Conservation (phyloP, 2,888 invertebrate genomes). For the Tipula helvola region DNA sequence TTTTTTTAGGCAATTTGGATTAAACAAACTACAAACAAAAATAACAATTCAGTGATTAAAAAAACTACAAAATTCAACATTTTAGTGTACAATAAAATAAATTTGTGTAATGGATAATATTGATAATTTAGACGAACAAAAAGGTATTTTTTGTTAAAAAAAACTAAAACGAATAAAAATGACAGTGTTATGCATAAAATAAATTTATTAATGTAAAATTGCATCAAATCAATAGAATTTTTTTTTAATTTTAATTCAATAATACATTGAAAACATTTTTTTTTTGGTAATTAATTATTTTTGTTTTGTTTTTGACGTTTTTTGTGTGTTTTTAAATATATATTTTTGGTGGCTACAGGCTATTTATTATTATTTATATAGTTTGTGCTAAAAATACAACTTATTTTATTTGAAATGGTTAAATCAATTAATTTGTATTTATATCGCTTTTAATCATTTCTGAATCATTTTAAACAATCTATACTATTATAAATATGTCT, state of each 20-base stretch:
- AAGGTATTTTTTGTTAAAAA: not conserved
- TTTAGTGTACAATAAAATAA: not conserved
- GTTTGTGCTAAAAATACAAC: too few relatives aligned
- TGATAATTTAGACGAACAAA: not conserved
- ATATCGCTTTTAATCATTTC: too few relatives aligned
- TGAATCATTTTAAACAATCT: too few relatives aligned
- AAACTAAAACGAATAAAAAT: not conserved
- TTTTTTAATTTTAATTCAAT: not conserved
- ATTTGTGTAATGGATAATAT: conserved; percentile 4
- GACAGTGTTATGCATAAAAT: not conserved
- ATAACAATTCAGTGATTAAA: not conserved
- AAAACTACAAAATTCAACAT: not conserved
- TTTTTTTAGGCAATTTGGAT: not conserved
- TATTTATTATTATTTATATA: too few relatives aligned
- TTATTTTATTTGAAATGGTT: too few relatives aligned
- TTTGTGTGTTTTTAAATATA: not conserved
- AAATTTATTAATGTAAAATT: not conserved
- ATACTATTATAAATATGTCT: too few relatives aligned
- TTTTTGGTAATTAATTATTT: not conserved
- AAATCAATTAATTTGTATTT: too few relatives aligned
- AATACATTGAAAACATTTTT: not conserved
- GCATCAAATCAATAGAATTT: not conserved
- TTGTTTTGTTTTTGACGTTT: not conserved
- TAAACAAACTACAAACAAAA: not conserved
- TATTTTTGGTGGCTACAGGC: not conserved